Conservation (phyloP, 1,140 invertebrate species). For the Scaptomyza hsui region DNA sequence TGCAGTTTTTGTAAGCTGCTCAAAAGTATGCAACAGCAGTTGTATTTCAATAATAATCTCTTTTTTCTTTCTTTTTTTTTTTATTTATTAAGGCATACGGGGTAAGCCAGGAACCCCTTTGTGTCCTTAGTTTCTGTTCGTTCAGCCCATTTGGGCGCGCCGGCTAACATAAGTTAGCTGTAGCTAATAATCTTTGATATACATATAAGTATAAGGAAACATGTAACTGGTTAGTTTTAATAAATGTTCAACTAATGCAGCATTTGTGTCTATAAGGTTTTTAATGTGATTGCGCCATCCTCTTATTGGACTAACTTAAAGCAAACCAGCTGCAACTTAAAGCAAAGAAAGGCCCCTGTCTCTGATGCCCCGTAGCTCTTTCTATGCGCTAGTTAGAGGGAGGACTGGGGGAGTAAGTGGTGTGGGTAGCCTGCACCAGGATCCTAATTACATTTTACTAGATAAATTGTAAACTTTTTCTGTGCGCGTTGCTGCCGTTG, state of each 20-base stretch:
- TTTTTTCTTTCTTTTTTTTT: too few relatives aligned
- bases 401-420: not conserved
- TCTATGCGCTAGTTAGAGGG: not conserved
- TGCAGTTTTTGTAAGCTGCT: too few relatives aligned
- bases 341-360: constrained; percentile 25
- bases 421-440: constrained; percentile 63
- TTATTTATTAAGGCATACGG: too few relatives aligned
- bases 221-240: not conserved
- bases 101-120: too few relatives aligned
- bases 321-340: constrained; percentile 47
- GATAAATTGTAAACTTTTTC: constrained; percentile 84
- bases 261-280: not conserved
- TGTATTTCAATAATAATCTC: too few relatives aligned
- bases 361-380: not conserved
- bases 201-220: too few relatives aligned
- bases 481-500: constrained; percentile 50
- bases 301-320: constrained; percentile 24
- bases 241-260: not conserved
- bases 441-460: constrained; percentile 84
- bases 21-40: too few relatives aligned
- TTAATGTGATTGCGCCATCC: constrained; percentile 38
- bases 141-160: too few relatives aligned
- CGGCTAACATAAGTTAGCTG: too few relatives aligned
- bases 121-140: too few relatives aligned
- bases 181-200: too few relatives aligned